These are phyloP conservation scores for Bombus confusus DNA, from an alignment of 1,140 invertebrate genomes.

Conservation along the genomic window DNA sequence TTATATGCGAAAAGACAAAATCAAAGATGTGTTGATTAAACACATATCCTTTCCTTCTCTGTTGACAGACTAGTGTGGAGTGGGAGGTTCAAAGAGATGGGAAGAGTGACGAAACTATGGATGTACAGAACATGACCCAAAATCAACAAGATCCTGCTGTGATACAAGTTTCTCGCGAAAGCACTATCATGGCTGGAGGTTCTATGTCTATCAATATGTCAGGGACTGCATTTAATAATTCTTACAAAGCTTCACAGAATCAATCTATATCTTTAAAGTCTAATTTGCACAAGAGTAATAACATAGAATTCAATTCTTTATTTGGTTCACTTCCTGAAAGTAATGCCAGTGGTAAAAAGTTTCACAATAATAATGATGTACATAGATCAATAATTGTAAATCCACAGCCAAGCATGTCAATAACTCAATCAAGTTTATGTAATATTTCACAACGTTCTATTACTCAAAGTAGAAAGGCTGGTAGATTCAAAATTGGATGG, in stretches of 20 bases:
- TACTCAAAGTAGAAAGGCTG: slow-evolving; percentile 82
- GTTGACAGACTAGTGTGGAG: slow-evolving; percentile 85
- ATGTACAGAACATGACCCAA: slow-evolving; percentile 71
- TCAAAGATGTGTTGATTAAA: slow-evolving; percentile 78
- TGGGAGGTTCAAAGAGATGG: slow-evolving; percentile 75
- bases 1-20: slow-evolving; percentile 64
- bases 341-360: slow-evolving; percentile 26
- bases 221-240: slow-evolving; percentile 54
- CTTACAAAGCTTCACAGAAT: slow-evolving; percentile 45
- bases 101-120: slow-evolving; percentile 79
- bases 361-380: slow-evolving; percentile 24
- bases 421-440: slow-evolving; percentile 79
- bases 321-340: slow-evolving; percentile 30
- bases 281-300: slow-evolving; percentile 32
- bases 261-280: slow-evolving; percentile 28
- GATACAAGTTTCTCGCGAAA: slow-evolving; percentile 74
- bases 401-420: slow-evolving; percentile 78
- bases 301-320: background rate
- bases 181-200: slow-evolving; percentile 72
- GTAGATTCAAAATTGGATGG: slow-evolving; percentile 86
- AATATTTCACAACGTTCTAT: slow-evolving; percentile 52
- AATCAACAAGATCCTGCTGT: slow-evolving; percentile 66
- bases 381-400: slow-evolving; percentile 53
- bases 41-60: slow-evolving; percentile 87
- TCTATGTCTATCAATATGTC: slow-evolving; percentile 71